phyloP scores from a whole-genome alignment of 2,113 vertebrate genomes.

The Myotis brandtii region DNA sequence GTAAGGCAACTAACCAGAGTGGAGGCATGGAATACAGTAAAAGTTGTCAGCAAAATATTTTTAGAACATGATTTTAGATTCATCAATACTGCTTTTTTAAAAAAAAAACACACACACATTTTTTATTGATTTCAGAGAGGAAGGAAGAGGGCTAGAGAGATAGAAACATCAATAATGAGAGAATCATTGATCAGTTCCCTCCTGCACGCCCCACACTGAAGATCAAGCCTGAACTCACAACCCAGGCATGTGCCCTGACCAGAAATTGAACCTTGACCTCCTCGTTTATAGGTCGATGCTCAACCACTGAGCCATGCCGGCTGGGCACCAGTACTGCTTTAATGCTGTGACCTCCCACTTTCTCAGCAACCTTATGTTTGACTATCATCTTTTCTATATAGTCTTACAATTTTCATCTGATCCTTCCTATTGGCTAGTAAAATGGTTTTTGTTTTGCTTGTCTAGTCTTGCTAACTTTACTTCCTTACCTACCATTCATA shows the following conservation, averaged over 20 bases:
- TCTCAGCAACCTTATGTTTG: background rate
- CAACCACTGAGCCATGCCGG: no score
- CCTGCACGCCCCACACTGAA: no score
- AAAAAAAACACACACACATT: no score
- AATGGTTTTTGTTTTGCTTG: slow-evolving; percentile 32
- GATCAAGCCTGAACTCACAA: no score
- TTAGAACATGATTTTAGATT: slow-evolving; percentile 17
- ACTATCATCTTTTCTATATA: background rate
- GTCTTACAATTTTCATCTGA: background rate
- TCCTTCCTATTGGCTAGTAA: background rate
- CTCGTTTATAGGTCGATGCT: no score
- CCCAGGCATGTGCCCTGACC: no score
- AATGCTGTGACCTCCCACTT: background rate
- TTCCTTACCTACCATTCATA: slow-evolving; percentile 1
- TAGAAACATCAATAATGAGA: no score
- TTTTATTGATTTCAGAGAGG: no score
- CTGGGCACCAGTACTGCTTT: background rate
- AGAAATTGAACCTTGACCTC: no score
- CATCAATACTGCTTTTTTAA: background rate
- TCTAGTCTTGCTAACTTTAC: background rate
- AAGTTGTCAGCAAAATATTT: slow-evolving; percentile 44
- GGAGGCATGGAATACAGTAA: background rate
- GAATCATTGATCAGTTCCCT: no score
- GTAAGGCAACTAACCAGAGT: background rate
- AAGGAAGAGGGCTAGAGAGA: no score